Evolutionary conservation across 2,797 vertebrate genomes (phyloP), one percentile per base, ranked within the genome.

Genomic region (Paratrypauchen microcephalus): DNA sequence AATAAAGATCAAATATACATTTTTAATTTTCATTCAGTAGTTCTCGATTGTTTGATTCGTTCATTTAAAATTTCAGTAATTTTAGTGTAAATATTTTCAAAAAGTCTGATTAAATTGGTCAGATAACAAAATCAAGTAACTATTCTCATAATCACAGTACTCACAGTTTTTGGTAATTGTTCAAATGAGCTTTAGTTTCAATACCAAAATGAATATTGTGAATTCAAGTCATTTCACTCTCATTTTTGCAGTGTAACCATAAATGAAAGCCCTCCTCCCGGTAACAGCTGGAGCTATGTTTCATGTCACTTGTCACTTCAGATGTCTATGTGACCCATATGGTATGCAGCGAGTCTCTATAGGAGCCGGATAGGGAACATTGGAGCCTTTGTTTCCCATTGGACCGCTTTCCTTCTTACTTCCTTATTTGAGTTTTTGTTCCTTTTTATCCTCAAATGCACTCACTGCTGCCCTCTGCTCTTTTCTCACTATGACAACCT

Each of bases 391-490:
- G 78, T 86, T 77, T 77, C 75, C 56, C 60, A 50, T 28, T 41
- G 74, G 75, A 78, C 78, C 45, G 67, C 76, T 81, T 78, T 82
- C 84, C 83, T 82, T 79, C 80, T 5, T 76, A 82, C 80, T 87
- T 86, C 82, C 80, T 77, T 68, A 62, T 81, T 80, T 76, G 60
- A 70, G 69, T 67, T 70, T 75, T 81, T 84, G 76, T 62, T 24
- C 36, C 80, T 60, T 60, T 81, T 65, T 78, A 30, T 85, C 87
- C 85, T 89, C 86, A 72, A 30, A 86, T 75, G 84, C 79, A 80
- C 86, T 26, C n/a, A 1, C 7, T 78, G 77, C 32, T 30, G 67
- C 82, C 83, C 86, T 78, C 83, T 2, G 68, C 85, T 85, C 83
- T 80, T 65, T 28, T 12, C 18, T 50, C 80, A 83, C 39, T 45